phyloP scores from a whole-genome alignment of 2,888 invertebrate genomes.

The Stenolophus ochropezus region DNA sequence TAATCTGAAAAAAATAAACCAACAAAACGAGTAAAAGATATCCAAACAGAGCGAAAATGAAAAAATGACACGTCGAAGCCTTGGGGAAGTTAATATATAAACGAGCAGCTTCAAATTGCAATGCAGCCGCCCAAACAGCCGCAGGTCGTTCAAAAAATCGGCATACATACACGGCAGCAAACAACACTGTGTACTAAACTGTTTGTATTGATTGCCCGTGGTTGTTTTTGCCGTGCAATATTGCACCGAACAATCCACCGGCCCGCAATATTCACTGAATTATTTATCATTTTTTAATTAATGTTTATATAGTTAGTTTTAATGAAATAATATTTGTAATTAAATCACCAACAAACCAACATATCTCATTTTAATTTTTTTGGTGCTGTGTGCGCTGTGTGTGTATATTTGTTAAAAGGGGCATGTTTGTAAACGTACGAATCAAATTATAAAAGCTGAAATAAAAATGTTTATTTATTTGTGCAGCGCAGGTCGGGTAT shows the following conservation, averaged over 20 bases:
- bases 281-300: constrained; percentile 60
- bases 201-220: constrained; percentile 59
- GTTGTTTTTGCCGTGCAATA: constrained; percentile 54
- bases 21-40: constrained; percentile 51
- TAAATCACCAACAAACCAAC: constrained; percentile 51
- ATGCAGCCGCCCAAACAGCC: constrained; percentile 46
- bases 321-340: constrained; percentile 61
- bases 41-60: constrained; percentile 46
- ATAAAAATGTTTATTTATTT: constrained; percentile 60
- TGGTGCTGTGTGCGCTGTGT: constrained; percentile 25
- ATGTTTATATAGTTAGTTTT: constrained; percentile 59
- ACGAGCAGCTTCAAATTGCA: constrained; percentile 54
- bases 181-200: constrained; percentile 53
- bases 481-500: constrained; percentile 45
- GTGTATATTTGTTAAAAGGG: constrained; percentile 51
- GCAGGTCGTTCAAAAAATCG: constrained; percentile 42
- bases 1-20: constrained; percentile 51
- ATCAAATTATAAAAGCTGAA: constrained; percentile 56
- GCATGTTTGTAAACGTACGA: constrained; percentile 47
- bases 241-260: constrained; percentile 46
- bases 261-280: constrained; percentile 42
- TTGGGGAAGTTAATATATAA: constrained; percentile 49
- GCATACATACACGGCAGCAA: constrained; percentile 23
- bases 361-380: constrained; percentile 47
- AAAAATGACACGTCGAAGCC: constrained; percentile 46